Base-by-base conservation (phyloP, 2,888 invertebrate genomes). In the Fabriciana adippe region DNA sequence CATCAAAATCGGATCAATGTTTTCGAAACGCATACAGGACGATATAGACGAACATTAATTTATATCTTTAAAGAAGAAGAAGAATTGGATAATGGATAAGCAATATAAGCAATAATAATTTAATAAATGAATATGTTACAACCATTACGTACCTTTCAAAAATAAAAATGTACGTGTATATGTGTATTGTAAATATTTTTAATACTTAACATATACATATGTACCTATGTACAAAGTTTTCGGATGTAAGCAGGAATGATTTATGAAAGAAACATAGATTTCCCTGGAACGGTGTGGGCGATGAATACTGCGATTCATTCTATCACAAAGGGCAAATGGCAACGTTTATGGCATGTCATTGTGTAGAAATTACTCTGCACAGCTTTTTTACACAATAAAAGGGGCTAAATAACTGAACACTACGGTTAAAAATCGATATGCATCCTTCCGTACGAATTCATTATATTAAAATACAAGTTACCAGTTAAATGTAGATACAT, bases 251-350 rank as follows among this genome's bases (percentile, higher is more conserved):
- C 18, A 26, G 6, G 54, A 14, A 51, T 61, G 51, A 61, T 61
- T 61, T 51, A 61, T 61, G 61, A 61, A 61, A 57, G 41, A 15
- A 56, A n/a, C 41, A n/a, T 26, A 45, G n/a, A 48, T 59, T 21
- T 41, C n/a, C 51, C 8, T 50, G 18, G n/a, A n/a, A 57, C 26
- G 1, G n/a, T 35, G 55, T 56, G 51, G 50, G 64, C n/a, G 50
- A 14, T 45, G 18, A 50, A 31, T 59, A 26, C 26, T 26, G 45
- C 31, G 31, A 60, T 55, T 54, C 55, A 55, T 55, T 55, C 41
- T 15, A 54, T 54, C 54, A 63, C 67, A 53, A 63, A 67, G 57
- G 35, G 56, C 45, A 59, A 63, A 64, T 67, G 31, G 41, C 16
- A 57, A 57, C 47, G 54, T 13, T 67, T 67, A 63, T 35, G 26